Conservation (phyloP, 2,888 invertebrate species). For the Eudemis profundana region DNA sequence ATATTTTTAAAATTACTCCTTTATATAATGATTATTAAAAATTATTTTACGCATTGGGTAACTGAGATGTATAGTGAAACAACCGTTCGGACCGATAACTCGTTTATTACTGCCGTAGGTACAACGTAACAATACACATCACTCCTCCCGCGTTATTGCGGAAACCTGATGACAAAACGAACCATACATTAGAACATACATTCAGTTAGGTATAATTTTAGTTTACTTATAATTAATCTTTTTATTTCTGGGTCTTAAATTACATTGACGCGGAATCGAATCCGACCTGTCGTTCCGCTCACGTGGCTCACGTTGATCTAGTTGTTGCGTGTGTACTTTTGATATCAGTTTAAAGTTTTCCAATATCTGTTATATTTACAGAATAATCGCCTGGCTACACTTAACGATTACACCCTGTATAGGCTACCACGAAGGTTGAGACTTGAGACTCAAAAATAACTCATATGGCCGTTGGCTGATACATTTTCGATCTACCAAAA, state of each 20-base stretch:
- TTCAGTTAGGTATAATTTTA: background rate
- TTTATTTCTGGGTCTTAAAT: slow-evolving; percentile 9
- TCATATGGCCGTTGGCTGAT: too few species aligned
- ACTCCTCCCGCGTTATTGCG: slow-evolving; percentile 13
- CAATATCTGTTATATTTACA: too few species aligned
- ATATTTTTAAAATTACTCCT: too few species aligned
- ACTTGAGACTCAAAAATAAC: too few species aligned
- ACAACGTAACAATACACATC: background rate
- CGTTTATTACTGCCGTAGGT: slow-evolving; percentile 8
- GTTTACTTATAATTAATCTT: slow-evolving; percentile 9
- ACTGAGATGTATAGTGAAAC: slow-evolving; percentile 10
- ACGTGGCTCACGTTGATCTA: background rate
- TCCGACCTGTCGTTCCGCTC: background rate
- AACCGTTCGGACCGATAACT: slow-evolving; percentile 19
- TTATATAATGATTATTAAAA: too few species aligned
- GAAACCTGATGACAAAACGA: background rate
- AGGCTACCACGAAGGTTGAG: too few species aligned
- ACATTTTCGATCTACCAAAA: too few species aligned
- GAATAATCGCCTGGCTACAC: too few species aligned
- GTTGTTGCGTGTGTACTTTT: too few species aligned
- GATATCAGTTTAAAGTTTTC: too few species aligned
- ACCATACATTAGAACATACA: background rate
- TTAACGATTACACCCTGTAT: too few species aligned
- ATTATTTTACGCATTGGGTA: too few species aligned
- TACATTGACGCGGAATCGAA: background rate